Conservation (phyloP, 2,888 invertebrate species). For the Megaustenia siamemsis region DNA sequence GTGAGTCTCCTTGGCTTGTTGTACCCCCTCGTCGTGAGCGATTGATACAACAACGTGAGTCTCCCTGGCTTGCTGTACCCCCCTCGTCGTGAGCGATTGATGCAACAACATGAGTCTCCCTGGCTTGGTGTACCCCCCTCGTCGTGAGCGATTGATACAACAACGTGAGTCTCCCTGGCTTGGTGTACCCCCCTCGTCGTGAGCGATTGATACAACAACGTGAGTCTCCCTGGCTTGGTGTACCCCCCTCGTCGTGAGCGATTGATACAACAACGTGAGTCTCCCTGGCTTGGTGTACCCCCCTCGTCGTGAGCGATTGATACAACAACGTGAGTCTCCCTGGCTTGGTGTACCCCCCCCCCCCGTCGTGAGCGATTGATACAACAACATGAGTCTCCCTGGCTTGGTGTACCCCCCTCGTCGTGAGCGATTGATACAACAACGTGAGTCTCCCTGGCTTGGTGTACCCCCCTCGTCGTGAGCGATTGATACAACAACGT, state of each 20-base stretch:
- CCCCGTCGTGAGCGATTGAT: too few species aligned
- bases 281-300: neutral
- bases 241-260: too few species aligned
- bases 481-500: neutral
- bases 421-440: neutral
- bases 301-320: too few species aligned
- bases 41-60: neutral
- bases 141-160: constrained; percentile 3
- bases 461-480: too few species aligned
- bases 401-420: too few species aligned
- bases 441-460: neutral
- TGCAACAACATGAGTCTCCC: neutral
- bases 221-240: neutral
- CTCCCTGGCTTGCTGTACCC: neutral
- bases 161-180: neutral
- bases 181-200: too few species aligned
- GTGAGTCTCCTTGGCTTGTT: neutral
- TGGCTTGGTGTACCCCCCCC: too few species aligned
- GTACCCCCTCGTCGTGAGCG: too few species aligned
- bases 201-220: neutral
- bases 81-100: too few species aligned
- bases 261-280: neutral
- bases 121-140: too few species aligned
- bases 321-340: neutral
- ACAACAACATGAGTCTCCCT: neutral